A percentile compares a stretch with the other conserved stretches of the same genome.
phyloP scores from a whole-genome alignment of 2,888 invertebrate genomes.

The Xylota segnis region DNA sequence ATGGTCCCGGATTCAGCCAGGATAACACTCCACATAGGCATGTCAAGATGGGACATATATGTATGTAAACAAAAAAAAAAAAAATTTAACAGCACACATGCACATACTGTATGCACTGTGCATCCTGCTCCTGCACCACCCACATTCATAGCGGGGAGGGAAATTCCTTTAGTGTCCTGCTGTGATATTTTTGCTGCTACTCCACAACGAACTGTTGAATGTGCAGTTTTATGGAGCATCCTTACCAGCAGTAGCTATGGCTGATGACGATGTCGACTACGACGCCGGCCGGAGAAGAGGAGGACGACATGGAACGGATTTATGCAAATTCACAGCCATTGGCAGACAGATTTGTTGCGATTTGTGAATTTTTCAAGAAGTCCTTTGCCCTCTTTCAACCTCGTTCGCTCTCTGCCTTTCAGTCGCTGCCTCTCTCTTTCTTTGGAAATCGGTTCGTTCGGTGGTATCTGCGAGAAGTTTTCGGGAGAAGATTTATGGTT shows the following conservation, averaged over 20 bases:
- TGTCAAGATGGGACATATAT: slow-evolving; percentile 1
- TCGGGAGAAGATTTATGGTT: slow-evolving; percentile 71
- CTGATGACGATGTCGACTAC: slow-evolving; percentile 31
- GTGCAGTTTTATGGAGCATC: slow-evolving; percentile 75
- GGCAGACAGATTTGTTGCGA: slow-evolving; percentile 78
- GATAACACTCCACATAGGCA: slow-evolving; percentile 1
- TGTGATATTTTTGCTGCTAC: slow-evolving; percentile 66
- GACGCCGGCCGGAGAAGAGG: slow-evolving; percentile 3
- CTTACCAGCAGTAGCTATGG: slow-evolving; percentile 53
- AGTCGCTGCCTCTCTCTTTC: background rate
- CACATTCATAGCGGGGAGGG: background rate
- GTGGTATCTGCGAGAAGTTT: slow-evolving; percentile 67
- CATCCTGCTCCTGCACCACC: background rate
- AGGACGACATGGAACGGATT: slow-evolving; percentile 71
- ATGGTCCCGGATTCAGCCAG: background rate
- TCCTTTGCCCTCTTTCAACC: slow-evolving; percentile 46
- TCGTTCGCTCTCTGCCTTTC: slow-evolving; percentile 19
- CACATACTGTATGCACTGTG: slow-evolving; percentile 55
- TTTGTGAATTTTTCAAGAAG: slow-evolving; percentile 78
- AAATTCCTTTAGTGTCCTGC: slow-evolving; percentile 58
- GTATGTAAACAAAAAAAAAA: background rate
- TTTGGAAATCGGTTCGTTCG: no score
- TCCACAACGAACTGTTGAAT: slow-evolving; percentile 76
- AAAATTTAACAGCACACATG: slow-evolving; percentile 49
- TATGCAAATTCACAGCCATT: slow-evolving; percentile 78